Evolutionary conservation across 2,113 vertebrate species (phyloP), one percentile per base, ranked within the genome.

Genomic region (Antigone vipio): DNA sequence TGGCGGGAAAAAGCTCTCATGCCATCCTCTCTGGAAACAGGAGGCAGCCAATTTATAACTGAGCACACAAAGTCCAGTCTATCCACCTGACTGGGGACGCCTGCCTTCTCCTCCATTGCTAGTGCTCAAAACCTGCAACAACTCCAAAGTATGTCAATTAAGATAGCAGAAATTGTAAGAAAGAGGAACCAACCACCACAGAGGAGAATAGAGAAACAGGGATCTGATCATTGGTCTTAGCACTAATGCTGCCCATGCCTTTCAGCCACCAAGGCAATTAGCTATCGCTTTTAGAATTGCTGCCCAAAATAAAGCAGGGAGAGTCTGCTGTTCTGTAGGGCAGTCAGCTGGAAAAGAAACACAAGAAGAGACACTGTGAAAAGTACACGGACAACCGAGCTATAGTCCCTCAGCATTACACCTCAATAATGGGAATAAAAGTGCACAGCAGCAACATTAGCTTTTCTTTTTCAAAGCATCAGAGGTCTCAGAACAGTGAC

Each of bases 71-170:
- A 80, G 63, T 23, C 47, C 27, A 40, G 7, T 11, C 71, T 30
- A 3, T 62, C 29, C 62, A 30, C 30, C 68, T 32, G 11, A 38
- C 0, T 0, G 6, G 8, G 9, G 9, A 30, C 17, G 3, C 8
- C 59, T 44, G 44, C 47, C 52, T 21, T 42, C 66, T 45, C 64
- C 47, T 44, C 53, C 62, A 17, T 2, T 17, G 21, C 71, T 69
- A 15, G 59, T 1, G 2, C 50, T 38, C 17, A 67, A 77, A 64
- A 60, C 27, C 58, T 53, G 12, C 68, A 26, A 32, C 13, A 6
- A 42, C 75, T 55, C 50, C 34, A 21, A 27, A 64, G 19, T 6
- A 29, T 15, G 2, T 47, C 11, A 5, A 9, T 3, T 1, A 2
- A 24, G 32, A 40, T 0, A 45, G 38, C 12, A 91, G 40, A 56